These are phyloP conservation scores for Seira ritae DNA, from an alignment of 2,888 invertebrate species.

Conservation along the genomic window DNA sequence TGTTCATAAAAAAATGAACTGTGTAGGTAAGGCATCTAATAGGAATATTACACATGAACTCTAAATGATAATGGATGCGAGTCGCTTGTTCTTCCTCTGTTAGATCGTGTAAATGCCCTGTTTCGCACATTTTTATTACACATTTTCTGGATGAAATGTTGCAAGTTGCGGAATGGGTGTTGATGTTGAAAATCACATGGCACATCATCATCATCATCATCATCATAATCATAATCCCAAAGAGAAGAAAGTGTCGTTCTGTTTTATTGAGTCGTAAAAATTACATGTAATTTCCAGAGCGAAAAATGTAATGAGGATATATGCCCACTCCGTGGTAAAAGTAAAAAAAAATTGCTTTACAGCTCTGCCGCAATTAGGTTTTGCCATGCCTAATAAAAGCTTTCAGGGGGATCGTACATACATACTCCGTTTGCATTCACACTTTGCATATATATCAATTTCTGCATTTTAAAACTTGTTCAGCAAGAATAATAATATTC, in stretches of 20 bases:
- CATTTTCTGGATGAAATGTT: slow-evolving; percentile 5
- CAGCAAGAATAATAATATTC: too few relatives aligned
- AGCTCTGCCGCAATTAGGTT: too few relatives aligned
- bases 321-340: too few relatives aligned
- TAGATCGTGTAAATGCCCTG: neutral
- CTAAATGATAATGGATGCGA: slow-evolving; percentile 7
- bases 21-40: neutral
- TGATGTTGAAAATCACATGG: neutral
- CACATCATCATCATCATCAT: neutral
- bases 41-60: too few relatives aligned
- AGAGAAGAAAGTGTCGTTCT: neutral
- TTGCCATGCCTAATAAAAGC: too few relatives aligned
- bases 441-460: too few relatives aligned
- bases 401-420: too few relatives aligned
- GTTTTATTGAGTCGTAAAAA: neutral
- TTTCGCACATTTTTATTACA: too few relatives aligned
- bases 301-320: too few relatives aligned
- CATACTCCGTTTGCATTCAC: too few relatives aligned
- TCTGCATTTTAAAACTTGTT: too few relatives aligned
- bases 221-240: neutral
- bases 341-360: too few relatives aligned
- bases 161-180: neutral
- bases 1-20: neutral
- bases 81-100: neutral
- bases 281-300: neutral